Evolutionary conservation across 2,113 vertebrate genomes (phyloP).

Genomic region (Gymnogyps californianus): DNA sequence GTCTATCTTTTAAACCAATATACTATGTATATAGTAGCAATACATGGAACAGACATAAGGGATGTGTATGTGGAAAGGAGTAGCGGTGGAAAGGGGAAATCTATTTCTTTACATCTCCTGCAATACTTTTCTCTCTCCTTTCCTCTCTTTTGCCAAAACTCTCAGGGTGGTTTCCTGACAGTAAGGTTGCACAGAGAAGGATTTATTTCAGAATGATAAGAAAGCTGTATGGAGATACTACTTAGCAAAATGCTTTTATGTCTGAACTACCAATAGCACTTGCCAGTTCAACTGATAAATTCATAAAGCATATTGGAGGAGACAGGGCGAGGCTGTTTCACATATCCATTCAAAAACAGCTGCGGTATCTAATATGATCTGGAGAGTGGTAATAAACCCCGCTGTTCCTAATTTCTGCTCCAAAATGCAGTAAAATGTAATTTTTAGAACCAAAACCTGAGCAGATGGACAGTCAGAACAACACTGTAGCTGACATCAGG

Average conservation of each 20-base stretch:
- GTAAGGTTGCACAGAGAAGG: neutral
- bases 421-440: neutral
- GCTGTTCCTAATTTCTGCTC: neutral
- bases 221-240: neutral
- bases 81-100: neutral
- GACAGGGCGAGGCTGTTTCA: neutral
- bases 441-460: neutral
- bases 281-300: neutral
- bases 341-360: neutral
- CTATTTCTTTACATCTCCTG: neutral
- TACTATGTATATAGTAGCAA: neutral
- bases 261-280: neutral
- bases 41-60: neutral
- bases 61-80: neutral
- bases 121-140: neutral
- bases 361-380: neutral
- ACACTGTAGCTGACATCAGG: neutral
- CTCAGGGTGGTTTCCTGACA: neutral
- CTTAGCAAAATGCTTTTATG: neutral
- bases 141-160: neutral
- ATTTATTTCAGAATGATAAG: neutral
- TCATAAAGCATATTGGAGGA: neutral
- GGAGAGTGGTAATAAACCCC: neutral
- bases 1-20: neutral
- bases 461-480: neutral